These are phyloP conservation scores for Poeciliopsis paucimaculata DNA, from an alignment of 2,797 vertebrate species.

Conservation along the genomic window DNA sequence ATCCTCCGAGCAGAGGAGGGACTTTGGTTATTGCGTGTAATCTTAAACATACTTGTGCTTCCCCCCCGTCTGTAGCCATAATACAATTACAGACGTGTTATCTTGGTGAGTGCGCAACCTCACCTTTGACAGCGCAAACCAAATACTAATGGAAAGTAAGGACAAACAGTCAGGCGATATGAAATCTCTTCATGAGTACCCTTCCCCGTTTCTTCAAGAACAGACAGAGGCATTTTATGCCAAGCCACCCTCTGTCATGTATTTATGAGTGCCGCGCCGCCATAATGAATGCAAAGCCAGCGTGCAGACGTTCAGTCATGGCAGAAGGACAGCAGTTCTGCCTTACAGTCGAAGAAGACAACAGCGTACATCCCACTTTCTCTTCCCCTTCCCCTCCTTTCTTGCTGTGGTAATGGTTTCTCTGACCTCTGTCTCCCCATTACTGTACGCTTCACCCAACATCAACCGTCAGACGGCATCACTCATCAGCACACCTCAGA, in stretches of 20 bases:
- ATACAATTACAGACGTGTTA: constrained; percentile 18
- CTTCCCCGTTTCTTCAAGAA: constrained; percentile 40
- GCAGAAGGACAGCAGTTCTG: constrained; percentile 70
- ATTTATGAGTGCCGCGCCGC: constrained; percentile 83
- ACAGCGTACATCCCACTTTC: constrained; percentile 61
- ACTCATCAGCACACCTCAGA: constrained; percentile 73
- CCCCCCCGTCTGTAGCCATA: constrained; percentile 9
- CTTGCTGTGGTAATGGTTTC: constrained; percentile 87
- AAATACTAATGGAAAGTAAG: constrained; percentile 24
- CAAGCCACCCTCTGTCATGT: constrained; percentile 86
- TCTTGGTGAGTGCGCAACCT: constrained; percentile 17
- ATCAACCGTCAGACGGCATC: constrained; percentile 74
- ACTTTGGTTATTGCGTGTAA: constrained; percentile 18
- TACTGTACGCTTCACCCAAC: constrained; percentile 78
- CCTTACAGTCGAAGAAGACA: constrained; percentile 68
- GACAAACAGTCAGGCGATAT: constrained; percentile 43
- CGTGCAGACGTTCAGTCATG: constrained; percentile 85
- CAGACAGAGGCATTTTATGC: constrained; percentile 77
- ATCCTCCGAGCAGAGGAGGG: constrained; percentile 39
- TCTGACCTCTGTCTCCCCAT: constrained; percentile 80
- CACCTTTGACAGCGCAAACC: constrained; percentile 17
- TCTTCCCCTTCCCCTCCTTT: constrained; percentile 47
- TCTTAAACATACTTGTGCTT: constrained; percentile 25
- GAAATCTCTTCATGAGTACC: constrained; percentile 33
- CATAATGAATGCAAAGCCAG: constrained; percentile 85